A percentile compares a stretch with the other conserved stretches of the same genome.
phyloP scores from a whole-genome alignment of 2,113 vertebrate genomes.

The Alces alces region DNA sequence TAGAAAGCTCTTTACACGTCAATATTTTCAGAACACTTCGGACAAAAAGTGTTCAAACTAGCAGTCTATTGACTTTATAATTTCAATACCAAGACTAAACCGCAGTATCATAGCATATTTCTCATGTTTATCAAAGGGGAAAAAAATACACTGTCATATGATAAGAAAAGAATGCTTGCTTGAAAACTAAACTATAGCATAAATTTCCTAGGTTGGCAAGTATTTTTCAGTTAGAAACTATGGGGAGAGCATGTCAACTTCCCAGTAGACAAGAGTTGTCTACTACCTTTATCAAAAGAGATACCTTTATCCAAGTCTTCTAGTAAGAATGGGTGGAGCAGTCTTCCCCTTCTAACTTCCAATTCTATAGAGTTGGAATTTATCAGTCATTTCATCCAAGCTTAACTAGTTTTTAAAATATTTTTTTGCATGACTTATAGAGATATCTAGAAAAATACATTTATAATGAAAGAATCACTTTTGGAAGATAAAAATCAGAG shows the following conservation, averaged over 20 bases:
- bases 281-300: background rate
- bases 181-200: background rate
- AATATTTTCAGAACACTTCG: constrained; percentile 31
- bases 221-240: background rate
- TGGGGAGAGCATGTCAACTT: background rate
- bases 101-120: background rate
- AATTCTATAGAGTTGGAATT: background rate
- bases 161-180: background rate
- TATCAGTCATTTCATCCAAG: background rate
- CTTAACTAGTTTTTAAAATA: background rate
- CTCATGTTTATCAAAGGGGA: background rate
- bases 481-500: background rate
- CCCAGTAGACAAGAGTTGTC: background rate
- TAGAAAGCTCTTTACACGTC: constrained; percentile 23
- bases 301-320: background rate
- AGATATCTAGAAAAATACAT: background rate
- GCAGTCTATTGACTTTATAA: background rate
- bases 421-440: background rate
- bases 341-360: background rate
- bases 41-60: background rate
- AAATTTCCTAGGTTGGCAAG: background rate
- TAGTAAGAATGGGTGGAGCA: background rate
- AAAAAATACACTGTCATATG: background rate
- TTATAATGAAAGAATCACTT: background rate
- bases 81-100: constrained; percentile 19